Evolutionary conservation across 92 coral and sea anemone genomes (phyloP).

Genomic region (Porites divaricata): DNA sequence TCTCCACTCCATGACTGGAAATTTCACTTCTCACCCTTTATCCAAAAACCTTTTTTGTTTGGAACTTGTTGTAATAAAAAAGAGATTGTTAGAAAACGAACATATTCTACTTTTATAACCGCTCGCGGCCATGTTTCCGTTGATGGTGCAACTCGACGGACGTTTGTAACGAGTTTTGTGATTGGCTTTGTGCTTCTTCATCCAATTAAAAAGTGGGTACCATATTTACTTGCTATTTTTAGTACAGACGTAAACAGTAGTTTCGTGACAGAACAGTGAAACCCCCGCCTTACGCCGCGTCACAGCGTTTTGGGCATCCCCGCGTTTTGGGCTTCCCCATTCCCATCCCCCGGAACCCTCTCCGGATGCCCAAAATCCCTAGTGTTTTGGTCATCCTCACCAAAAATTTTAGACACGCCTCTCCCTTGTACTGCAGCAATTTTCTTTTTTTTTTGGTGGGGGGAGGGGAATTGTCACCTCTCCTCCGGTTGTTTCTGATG

Average conservation of each 20-base stretch:
- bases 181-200: neutral
- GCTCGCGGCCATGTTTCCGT: neutral
- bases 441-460: too few species aligned
- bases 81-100: neutral
- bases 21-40: slow-evolving; percentile 27
- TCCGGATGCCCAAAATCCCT: too few species aligned
- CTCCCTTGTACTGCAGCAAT: too few species aligned
- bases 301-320: too few species aligned
- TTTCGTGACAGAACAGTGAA: too few species aligned
- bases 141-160: slow-evolving; percentile 7
- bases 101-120: slow-evolving; percentile 2
- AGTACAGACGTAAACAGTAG: neutral
- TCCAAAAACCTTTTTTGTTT: slow-evolving; percentile 6
- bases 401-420: too few species aligned
- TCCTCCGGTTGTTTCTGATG: too few species aligned
- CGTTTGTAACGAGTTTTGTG: neutral
- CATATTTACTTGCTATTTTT: neutral
- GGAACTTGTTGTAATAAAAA: neutral
- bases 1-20: slow-evolving; percentile 52
- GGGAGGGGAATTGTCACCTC: too few species aligned
- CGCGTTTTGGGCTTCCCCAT: too few species aligned
- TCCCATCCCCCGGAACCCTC: too few species aligned
- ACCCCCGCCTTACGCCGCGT: too few species aligned
- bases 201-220: slow-evolving; percentile 1
- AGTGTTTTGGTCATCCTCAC: too few species aligned